These are phyloP conservation scores for Xenopus petersii DNA, from an alignment of 2,797 vertebrate species.

Conservation along the genomic window DNA sequence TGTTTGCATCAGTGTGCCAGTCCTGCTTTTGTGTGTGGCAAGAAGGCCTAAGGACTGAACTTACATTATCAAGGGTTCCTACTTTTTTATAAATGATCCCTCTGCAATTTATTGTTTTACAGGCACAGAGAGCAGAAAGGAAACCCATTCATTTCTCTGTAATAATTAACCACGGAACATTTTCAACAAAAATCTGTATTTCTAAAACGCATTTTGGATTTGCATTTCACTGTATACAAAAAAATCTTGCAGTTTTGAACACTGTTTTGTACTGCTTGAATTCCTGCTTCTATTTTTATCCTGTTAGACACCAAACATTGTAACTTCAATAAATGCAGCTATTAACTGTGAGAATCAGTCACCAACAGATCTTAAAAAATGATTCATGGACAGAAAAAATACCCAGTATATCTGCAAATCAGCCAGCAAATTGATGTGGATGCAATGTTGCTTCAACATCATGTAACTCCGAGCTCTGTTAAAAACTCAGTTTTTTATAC, in stretches of 20 bases:
- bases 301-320: constrained; percentile 1
- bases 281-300: not conserved
- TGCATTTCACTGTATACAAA: too few relatives aligned
- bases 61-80: too few relatives aligned
- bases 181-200: too few relatives aligned
- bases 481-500: not conserved
- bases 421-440: not conserved
- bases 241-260: not conserved
- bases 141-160: too few relatives aligned
- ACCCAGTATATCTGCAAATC: not conserved
- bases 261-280: not conserved
- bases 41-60: too few relatives aligned
- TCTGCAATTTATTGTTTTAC: too few relatives aligned
- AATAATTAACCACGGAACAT: too few relatives aligned
- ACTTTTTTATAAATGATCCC: too few relatives aligned
- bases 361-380: not conserved
- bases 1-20: too few relatives aligned
- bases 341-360: constrained; percentile 4
- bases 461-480: not conserved
- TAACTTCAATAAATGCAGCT: not conserved
- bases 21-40: too few relatives aligned
- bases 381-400: not conserved
- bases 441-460: not conserved
- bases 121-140: too few relatives aligned
- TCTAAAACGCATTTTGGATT: too few relatives aligned